Conservation (phyloP, 2,797 vertebrate species). For the Liasis olivaceus region DNA sequence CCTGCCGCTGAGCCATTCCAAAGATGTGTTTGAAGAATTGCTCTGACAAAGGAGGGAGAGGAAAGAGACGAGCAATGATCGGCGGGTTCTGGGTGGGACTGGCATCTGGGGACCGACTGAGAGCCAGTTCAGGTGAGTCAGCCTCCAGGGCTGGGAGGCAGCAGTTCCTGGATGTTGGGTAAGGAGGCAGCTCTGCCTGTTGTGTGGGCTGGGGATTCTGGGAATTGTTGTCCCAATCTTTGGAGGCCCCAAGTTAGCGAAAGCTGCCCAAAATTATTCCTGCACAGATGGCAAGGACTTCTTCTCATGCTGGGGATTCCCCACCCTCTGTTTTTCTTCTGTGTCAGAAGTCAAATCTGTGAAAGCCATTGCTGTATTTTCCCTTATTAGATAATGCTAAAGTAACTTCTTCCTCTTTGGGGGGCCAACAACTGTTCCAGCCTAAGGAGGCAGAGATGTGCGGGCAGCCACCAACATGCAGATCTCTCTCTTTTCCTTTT, state of each 20-base stretch:
- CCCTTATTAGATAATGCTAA: too few species aligned
- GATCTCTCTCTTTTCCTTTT: background rate
- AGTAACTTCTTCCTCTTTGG: background rate
- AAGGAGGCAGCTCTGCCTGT: background rate
- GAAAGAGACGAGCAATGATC: background rate
- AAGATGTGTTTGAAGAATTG: background rate
- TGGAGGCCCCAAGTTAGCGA: too few species aligned
- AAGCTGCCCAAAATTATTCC: background rate
- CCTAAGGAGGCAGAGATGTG: background rate
- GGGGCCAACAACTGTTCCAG: background rate
- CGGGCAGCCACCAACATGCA: background rate
- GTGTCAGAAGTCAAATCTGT: too few species aligned
- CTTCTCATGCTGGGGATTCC: too few species aligned
- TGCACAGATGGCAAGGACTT: background rate
- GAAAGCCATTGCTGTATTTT: background rate
- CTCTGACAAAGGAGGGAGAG: background rate
- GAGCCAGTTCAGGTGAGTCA: background rate
- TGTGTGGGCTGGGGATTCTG: too few species aligned
- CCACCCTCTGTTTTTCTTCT: too few species aligned
- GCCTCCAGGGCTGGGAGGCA: background rate
- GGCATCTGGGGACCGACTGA: fast-evolving
- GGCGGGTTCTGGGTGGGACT: background rate
- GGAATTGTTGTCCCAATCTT: too few species aligned
- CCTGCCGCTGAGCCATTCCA: too few species aligned
- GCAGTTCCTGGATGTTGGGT: background rate